These are phyloP conservation scores for Hylyphantes graminicola DNA, from an alignment of 1,140 invertebrate genomes.

Conservation along the genomic window DNA sequence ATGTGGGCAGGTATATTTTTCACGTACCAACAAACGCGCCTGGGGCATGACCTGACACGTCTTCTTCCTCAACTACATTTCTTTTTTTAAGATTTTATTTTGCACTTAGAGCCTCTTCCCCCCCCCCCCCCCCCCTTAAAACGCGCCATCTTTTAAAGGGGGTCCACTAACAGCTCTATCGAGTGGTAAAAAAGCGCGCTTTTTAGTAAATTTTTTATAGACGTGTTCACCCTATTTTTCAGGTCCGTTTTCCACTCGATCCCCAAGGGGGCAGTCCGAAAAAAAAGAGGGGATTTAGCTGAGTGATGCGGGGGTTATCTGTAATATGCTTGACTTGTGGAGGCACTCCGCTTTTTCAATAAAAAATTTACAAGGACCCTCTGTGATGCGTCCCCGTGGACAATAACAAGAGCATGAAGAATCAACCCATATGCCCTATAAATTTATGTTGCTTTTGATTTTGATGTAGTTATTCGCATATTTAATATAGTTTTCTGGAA, in stretches of 20 bases:
- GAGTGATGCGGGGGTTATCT: neutral
- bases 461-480: too few relatives aligned
- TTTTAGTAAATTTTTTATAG: slow-evolving; percentile 60
- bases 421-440: slow-evolving; percentile 20
- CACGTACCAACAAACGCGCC: slow-evolving; percentile 36
- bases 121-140: slow-evolving; percentile 30
- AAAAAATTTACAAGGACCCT: slow-evolving; percentile 27
- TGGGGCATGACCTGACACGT: slow-evolving; percentile 54
- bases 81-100: slow-evolving; percentile 19
- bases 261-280: slow-evolving; percentile 51
- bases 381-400: slow-evolving; percentile 8
- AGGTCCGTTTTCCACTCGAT: slow-evolving; percentile 18
- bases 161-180: slow-evolving; percentile 54
- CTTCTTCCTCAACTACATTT: neutral
- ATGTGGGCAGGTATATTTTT: slow-evolving; percentile 44
- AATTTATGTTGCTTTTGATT: slow-evolving; percentile 16
- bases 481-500: too few relatives aligned
- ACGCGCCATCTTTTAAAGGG: slow-evolving; percentile 39
- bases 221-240: neutral
- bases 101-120: slow-evolving; percentile 23
- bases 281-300: neutral
- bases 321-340: slow-evolving; percentile 37
- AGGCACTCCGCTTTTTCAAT: slow-evolving; percentile 37
- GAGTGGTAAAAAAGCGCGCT: slow-evolving; percentile 24
- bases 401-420: slow-evolving; percentile 26